These are phyloP conservation scores for Dromius quadrimaculatus DNA, from an alignment of 2,888 invertebrate genomes.

Conservation along the genomic window DNA sequence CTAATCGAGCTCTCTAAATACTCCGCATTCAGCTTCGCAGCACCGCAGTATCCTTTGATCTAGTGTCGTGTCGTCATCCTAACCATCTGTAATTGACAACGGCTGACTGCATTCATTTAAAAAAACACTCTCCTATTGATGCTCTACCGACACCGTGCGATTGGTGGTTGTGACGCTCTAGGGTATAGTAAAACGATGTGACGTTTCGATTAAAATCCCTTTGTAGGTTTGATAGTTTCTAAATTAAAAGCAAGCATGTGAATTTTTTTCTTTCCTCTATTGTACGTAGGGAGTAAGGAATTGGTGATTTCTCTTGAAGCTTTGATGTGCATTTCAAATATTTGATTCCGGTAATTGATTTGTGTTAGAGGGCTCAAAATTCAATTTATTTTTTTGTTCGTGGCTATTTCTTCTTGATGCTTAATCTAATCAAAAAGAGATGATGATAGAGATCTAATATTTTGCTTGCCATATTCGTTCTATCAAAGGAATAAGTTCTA, in stretches of 20 bases:
- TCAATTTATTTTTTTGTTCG: no score
- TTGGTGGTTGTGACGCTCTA: not conserved
- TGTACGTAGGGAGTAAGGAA: not conserved
- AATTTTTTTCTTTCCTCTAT: conserved; percentile 43
- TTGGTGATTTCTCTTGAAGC: conserved; percentile 25
- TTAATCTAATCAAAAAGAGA: no score
- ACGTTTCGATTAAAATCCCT: conserved; percentile 48
- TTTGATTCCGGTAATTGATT: no score
- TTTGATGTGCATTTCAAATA: conserved; percentile 3
- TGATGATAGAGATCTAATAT: no score
- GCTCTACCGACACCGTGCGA: not conserved
- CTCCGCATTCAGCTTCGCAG: not conserved
- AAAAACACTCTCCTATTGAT: conserved; percentile 33
- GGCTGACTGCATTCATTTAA: conserved; percentile 48
- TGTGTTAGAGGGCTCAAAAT: no score
- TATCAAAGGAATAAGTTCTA: no score
- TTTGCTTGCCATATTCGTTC: no score
- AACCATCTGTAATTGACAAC: conserved; percentile 48
- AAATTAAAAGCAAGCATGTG: conserved; percentile 45
- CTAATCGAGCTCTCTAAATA: no score
- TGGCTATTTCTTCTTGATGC: no score
- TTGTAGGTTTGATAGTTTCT: conserved; percentile 50
- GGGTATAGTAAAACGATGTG: no score
- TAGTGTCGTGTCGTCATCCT: conserved; percentile 6
- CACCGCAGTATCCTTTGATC: conserved; percentile 43